phyloP scores from a whole-genome alignment of 2,797 vertebrate genomes.

The Avahi laniger region DNA sequence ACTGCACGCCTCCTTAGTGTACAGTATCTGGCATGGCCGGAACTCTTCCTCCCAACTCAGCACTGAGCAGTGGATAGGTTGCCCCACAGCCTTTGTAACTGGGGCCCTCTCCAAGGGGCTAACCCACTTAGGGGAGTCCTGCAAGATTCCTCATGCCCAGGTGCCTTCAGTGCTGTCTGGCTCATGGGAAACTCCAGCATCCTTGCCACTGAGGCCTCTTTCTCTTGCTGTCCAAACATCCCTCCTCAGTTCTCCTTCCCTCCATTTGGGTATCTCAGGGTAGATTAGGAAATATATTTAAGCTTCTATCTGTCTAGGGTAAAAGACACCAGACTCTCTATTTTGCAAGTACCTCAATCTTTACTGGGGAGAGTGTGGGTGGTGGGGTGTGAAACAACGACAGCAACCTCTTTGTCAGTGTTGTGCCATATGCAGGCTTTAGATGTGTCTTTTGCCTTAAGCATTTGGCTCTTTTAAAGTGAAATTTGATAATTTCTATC shows the following conservation, averaged over 20 bases:
- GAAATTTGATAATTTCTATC: background rate
- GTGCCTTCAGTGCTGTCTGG: background rate
- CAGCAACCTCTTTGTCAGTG: background rate
- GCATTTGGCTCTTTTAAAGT: background rate
- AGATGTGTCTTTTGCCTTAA: too few relatives aligned
- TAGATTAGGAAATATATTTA: background rate
- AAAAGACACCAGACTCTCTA: background rate
- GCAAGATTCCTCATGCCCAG: too few relatives aligned
- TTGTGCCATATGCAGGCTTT: background rate
- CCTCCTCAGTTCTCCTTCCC: background rate
- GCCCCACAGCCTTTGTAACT: background rate
- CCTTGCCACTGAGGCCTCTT: background rate
- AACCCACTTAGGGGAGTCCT: background rate
- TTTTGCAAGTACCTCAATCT: background rate
- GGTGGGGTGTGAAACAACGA: background rate
- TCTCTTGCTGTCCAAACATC: background rate
- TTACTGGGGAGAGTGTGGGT: background rate
- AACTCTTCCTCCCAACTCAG: background rate
- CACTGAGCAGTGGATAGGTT: too few relatives aligned
- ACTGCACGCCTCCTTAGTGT: too few relatives aligned
- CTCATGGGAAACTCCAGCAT: background rate
- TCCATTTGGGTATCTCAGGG: background rate
- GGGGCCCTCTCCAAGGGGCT: background rate
- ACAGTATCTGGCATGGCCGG: background rate
- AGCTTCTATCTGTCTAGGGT: background rate